Evolutionary conservation across 1,140 invertebrate genomes (phyloP), one percentile per base, ranked within the genome.

Genomic region (Pemphigus obesinymphae): DNA sequence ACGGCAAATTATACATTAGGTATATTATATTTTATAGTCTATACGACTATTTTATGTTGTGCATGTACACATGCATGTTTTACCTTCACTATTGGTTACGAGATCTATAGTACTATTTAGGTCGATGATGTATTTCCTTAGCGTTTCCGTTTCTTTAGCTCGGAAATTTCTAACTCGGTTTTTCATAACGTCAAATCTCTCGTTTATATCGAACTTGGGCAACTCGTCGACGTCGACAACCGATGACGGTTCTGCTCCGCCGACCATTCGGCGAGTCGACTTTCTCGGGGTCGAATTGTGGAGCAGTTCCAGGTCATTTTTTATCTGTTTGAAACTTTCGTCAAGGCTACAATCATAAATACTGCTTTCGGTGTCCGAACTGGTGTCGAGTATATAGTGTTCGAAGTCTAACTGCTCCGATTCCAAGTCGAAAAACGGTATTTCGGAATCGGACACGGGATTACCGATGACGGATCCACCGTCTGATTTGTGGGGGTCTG

Each of bases 1-100:
- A 76, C 13, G 17, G 5, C n/a, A 40, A 13, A 37, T 48, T 2
- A 13, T 15, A 10, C 10, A 37, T 43, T 26, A 15, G 13, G 13
- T 0, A 31, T 26, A 26, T 26, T 23, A 10, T 26, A 15, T 10
- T n/a, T 43, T 43, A 15, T 45, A 5, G 23, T 13, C 17, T n/a
- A n/a, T n/a, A n/a, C n/a, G n/a, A n/a, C n/a, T n/a, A n/a, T n/a
- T n/a, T n/a, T n/a, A n/a, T n/a, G n/a, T n/a, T n/a, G n/a, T n/a
- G n/a, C 37, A 5, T 40, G 37, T 31, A 43, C 68, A 48, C 8
- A 26, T 43, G 40, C 34, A 5, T 23, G 23, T 58, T 76, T 80
- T 80, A 80, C 76, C 76, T 80, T 80, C 26, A 15, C 40, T 31
- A 6, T 61, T 26, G n/a, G 23, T 80, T 80, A 80, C 48, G 20